Percentiles rank a stretch among this genome's conserved stretches.
phyloP scores from a whole-genome alignment of 1,140 invertebrate species.

The Listronotus bonariensis region DNA sequence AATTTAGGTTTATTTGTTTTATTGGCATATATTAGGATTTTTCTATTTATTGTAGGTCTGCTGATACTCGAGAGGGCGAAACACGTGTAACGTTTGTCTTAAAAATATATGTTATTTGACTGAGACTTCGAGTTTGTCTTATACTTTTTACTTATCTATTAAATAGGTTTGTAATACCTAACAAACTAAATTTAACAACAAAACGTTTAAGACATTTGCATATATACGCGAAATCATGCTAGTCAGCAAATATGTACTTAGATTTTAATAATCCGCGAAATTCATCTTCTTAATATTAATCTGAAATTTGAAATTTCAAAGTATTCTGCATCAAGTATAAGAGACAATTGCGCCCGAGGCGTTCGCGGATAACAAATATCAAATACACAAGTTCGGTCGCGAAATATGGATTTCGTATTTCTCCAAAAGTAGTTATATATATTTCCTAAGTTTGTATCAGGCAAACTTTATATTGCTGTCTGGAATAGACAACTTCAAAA shows the following conservation, averaged over 20 bases:
- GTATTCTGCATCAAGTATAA: slow-evolving; percentile 33
- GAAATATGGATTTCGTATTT: slow-evolving; percentile 48
- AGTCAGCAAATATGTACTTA: slow-evolving; percentile 27
- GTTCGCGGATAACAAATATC: slow-evolving; percentile 47
- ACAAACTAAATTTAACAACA: no score
- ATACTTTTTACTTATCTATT: no score
- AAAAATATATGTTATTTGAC: no score
- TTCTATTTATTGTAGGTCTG: no score
- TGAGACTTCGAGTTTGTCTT: no score
- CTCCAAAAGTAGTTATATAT: slow-evolving; percentile 44
- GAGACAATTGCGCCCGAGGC: slow-evolving; percentile 40
- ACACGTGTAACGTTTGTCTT: no score
- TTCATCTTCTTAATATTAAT: slow-evolving; percentile 32
- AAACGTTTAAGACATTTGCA: no score
- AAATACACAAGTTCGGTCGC: slow-evolving; percentile 47
- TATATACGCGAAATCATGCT: slow-evolving; percentile 1
- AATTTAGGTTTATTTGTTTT: no score
- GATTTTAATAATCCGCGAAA: slow-evolving; percentile 31
- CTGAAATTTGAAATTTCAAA: slow-evolving; percentile 32
- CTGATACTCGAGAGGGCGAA: no score
- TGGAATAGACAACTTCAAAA: slow-evolving; percentile 45
- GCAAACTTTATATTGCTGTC: slow-evolving; percentile 50
- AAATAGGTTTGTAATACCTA: no score
- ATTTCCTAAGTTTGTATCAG: slow-evolving; percentile 49
- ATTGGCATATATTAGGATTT: no score